Conservation (phyloP, 2,888 invertebrate genomes). For the Coenonympha arcania region DNA sequence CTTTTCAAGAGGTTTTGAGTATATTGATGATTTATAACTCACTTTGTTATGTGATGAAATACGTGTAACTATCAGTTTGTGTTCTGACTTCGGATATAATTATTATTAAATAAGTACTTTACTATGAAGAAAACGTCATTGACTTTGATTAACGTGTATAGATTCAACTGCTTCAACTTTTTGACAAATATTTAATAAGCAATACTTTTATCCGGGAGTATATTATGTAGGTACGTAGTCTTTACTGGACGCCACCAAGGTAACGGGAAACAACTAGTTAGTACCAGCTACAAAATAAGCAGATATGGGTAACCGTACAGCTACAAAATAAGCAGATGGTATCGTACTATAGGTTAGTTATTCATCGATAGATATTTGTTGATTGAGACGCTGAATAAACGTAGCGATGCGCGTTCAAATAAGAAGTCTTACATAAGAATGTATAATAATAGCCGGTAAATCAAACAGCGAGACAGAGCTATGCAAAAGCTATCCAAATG, state of each 20-base stretch:
- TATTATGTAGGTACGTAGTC: not conserved
- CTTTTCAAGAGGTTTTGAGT: not conserved
- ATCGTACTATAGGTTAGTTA: too few relatives aligned
- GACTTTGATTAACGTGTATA: too few relatives aligned
- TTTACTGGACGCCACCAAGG: too few relatives aligned
- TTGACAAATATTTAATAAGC: too few relatives aligned
- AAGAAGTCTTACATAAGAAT: not conserved
- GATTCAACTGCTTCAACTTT: too few relatives aligned
- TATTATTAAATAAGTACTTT: too few relatives aligned
- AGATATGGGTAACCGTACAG: too few relatives aligned
- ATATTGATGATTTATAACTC: not conserved
- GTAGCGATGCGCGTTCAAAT: not conserved
- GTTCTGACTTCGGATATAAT: not conserved
- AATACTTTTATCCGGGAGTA: too few relatives aligned
- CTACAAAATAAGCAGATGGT: not conserved
- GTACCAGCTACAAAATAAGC: too few relatives aligned
- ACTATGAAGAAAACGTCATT: too few relatives aligned
- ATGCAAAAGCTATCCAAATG: constrained; percentile 20
- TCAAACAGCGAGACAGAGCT: constrained; percentile 4
- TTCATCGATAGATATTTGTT: too few relatives aligned
- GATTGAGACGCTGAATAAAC: not conserved
- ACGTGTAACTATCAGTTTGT: not conserved
- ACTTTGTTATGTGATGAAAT: not conserved
- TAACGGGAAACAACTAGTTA: too few relatives aligned
- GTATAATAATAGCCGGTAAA: constrained; percentile 8